A percentile compares a stretch with the other conserved stretches of the same genome.
Evolutionary conservation across 2,113 vertebrate species (phyloP).

Genomic region (Tonatia bakeri): DNA sequence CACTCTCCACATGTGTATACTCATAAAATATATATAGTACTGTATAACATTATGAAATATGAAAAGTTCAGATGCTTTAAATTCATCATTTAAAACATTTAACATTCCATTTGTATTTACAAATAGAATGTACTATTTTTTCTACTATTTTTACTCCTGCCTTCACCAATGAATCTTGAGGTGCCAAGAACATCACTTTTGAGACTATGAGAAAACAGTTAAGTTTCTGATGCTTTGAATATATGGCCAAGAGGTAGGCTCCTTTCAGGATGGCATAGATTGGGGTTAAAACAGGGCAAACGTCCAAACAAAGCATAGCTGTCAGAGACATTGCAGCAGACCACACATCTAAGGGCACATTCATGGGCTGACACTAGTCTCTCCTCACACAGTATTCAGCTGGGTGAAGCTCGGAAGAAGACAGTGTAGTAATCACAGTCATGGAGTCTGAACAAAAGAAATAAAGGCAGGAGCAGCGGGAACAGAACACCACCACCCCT

Average conservation of each 20-base stretch:
- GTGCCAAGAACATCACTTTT: not conserved
- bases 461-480: not conserved
- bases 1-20: not conserved
- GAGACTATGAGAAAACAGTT: not conserved
- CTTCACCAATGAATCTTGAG: not conserved
- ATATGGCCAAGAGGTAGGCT: not conserved
- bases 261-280: not conserved
- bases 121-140: not conserved
- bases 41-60: not conserved
- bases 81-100: not conserved
- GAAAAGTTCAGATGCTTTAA: not conserved
- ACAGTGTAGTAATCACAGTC: no score
- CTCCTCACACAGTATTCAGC: not conserved
- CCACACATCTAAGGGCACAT: no score
- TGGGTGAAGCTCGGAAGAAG: not conserved
- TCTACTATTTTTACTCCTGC: not conserved
- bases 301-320: not conserved
- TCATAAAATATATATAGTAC: not conserved
- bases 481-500: not conserved
- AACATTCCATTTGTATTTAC: not conserved
- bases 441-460: fast-evolving
- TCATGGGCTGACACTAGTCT: not conserved
- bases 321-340: not conserved
- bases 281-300: not conserved
- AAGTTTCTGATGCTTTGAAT: not conserved